A percentile compares a stretch with the other conserved stretches of the same genome.
Conservation (phyloP, 2,113 vertebrate species). For the Oreochromis aureus region DNA sequence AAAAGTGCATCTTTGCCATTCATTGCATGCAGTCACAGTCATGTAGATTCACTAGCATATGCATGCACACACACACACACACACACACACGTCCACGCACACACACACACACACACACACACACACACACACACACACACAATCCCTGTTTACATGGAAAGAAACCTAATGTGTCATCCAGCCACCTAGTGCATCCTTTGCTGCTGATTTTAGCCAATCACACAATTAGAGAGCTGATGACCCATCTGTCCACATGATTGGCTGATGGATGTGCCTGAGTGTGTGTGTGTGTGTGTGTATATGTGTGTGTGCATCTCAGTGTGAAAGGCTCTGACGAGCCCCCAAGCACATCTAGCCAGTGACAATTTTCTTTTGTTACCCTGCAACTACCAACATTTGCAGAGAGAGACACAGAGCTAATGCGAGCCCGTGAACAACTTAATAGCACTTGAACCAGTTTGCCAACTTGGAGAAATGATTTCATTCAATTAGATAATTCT, state of each 20-base stretch:
- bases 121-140: background rate
- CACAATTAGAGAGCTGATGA: slow-evolving; percentile 67
- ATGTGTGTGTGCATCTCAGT: background rate
- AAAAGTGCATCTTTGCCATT: background rate
- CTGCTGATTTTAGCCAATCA: slow-evolving; percentile 58
- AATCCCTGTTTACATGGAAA: slow-evolving; percentile 25
- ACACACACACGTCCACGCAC: background rate
- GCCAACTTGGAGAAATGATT: slow-evolving; percentile 71
- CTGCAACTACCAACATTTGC: slow-evolving; percentile 32
- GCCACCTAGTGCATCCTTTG: slow-evolving; percentile 33
- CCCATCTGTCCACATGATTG: slow-evolving; percentile 68
- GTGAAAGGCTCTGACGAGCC: slow-evolving; percentile 24
- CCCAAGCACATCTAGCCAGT: slow-evolving; percentile 38
- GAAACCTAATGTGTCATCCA: slow-evolving; percentile 49
- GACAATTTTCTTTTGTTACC: slow-evolving; percentile 62
- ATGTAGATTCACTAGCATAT: background rate
- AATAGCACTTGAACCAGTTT: slow-evolving; percentile 67
- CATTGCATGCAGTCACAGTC: background rate
- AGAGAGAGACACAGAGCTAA: slow-evolving; percentile 24
- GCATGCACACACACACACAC: background rate
- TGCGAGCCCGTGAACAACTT: slow-evolving; percentile 56
- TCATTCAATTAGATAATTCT: slow-evolving; percentile 67
- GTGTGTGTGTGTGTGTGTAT: background rate
- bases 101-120: background rate
- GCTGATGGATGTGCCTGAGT: slow-evolving; percentile 36